A percentile compares a stretch with the other conserved stretches of the same genome.
phyloP scores from a whole-genome alignment of 64 coral and sea anemone species.

The Montipora cactus region DNA sequence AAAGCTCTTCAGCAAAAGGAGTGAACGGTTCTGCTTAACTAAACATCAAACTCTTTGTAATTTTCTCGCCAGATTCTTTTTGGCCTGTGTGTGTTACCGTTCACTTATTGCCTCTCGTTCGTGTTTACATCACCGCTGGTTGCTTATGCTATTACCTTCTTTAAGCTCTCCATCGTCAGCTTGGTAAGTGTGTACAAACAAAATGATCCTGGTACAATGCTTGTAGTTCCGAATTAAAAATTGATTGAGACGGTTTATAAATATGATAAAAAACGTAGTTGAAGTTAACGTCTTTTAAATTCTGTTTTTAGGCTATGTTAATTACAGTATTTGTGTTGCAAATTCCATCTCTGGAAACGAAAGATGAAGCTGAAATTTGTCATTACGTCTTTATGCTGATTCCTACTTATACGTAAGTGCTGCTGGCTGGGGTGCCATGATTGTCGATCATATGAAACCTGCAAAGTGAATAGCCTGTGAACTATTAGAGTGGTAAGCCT shows the following conservation, averaged over 20 bases:
- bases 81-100: conserved; percentile 88
- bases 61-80: conserved; percentile 73
- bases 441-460: neutral
- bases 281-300: no score
- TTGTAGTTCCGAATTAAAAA: no score
- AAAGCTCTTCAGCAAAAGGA: no score
- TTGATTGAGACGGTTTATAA: neutral
- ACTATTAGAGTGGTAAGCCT: no score
- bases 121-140: conserved; percentile 87
- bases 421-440: no score
- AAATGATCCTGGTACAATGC: no score
- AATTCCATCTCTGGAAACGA: conserved; percentile 1
- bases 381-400: conserved; percentile 91
- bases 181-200: conserved; percentile 61
- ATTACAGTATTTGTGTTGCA: conserved; percentile 85
- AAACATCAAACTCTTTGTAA: neutral
- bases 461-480: no score
- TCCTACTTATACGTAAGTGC: conserved; percentile 94
- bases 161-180: conserved; percentile 84
- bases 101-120: conserved; percentile 87
- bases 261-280: neutral
- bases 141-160: conserved; percentile 89
- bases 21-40: neutral
- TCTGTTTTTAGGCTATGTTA: conserved; percentile 78
- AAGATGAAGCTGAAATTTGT: conserved; percentile 77